These are phyloP conservation scores for Lerista edwardsae DNA, from an alignment of 2,797 vertebrate genomes.

Conservation along the genomic window DNA sequence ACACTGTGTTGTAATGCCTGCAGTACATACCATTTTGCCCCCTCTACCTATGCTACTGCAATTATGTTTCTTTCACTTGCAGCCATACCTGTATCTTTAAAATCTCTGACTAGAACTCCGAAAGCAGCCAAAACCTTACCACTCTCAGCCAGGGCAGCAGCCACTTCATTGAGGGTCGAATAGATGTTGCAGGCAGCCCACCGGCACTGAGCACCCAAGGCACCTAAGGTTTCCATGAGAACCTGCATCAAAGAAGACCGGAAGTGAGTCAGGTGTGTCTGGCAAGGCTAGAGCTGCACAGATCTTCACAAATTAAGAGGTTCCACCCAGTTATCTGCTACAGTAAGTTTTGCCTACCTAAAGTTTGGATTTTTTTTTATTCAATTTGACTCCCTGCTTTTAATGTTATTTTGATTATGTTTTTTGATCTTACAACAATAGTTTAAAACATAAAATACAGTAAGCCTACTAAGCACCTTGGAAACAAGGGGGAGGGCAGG, in stretches of 20 bases:
- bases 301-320: background rate
- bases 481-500: too few species aligned
- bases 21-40: too few species aligned
- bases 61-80: too few species aligned
- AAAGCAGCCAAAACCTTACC: constrained; percentile 74
- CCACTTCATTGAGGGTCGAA: constrained; percentile 97
- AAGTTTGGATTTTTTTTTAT: background rate
- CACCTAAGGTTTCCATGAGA: constrained; percentile 95
- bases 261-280: background rate
- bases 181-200: constrained; percentile 99
- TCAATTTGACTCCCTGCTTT: too few species aligned
- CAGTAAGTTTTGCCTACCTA: background rate
- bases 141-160: constrained; percentile 93
- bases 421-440: too few species aligned
- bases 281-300: background rate
- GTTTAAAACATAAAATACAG: too few species aligned
- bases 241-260: constrained; percentile 77
- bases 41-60: background rate
- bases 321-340: background rate
- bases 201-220: constrained; percentile 93
- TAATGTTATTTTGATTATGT: too few species aligned
- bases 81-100: background rate
- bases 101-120: accelerated
- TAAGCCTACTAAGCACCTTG: too few species aligned
- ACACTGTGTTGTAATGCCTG: too few species aligned